Conservation (phyloP, 2,113 vertebrate genomes). For the Tricholaema leucomelas region DNA sequence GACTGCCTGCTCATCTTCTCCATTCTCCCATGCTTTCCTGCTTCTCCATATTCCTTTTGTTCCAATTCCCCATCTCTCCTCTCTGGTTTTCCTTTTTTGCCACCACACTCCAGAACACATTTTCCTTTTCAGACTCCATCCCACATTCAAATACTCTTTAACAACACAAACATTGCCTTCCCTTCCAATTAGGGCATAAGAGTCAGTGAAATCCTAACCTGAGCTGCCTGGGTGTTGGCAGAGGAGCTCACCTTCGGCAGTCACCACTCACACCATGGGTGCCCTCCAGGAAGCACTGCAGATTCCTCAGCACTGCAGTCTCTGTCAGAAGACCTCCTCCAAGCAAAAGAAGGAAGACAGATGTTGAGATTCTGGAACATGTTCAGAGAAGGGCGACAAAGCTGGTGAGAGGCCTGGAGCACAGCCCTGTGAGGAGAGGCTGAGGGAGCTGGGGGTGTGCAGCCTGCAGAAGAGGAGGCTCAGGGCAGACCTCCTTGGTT, state of each 20-base stretch:
- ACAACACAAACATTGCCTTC: not conserved
- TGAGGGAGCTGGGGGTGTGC: too few relatives aligned
- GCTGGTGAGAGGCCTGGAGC: too few relatives aligned
- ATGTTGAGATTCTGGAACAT: too few relatives aligned
- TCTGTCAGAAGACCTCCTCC: not conserved
- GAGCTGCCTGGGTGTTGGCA: not conserved
- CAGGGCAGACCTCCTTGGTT: too few relatives aligned
- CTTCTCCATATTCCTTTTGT: not conserved
- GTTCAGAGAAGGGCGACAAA: too few relatives aligned
- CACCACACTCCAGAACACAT: not conserved
- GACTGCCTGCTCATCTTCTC: not conserved
- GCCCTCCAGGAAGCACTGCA: not conserved
- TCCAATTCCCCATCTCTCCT: not conserved
- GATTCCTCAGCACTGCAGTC: not conserved
- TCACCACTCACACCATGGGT: rapidly evolving
- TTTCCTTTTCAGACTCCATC: not conserved
- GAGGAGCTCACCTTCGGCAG: not conserved
- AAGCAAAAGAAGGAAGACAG: not conserved
- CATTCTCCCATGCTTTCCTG: rapidly evolving
- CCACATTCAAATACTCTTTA: not conserved
- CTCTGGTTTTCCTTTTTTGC: not conserved
- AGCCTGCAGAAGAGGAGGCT: too few relatives aligned
- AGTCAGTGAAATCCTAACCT: not conserved
- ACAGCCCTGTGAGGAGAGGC: too few relatives aligned
- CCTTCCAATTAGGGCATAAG: not conserved